Conservation (phyloP, 2,797 vertebrate genomes). For the Australoheros facetus region DNA sequence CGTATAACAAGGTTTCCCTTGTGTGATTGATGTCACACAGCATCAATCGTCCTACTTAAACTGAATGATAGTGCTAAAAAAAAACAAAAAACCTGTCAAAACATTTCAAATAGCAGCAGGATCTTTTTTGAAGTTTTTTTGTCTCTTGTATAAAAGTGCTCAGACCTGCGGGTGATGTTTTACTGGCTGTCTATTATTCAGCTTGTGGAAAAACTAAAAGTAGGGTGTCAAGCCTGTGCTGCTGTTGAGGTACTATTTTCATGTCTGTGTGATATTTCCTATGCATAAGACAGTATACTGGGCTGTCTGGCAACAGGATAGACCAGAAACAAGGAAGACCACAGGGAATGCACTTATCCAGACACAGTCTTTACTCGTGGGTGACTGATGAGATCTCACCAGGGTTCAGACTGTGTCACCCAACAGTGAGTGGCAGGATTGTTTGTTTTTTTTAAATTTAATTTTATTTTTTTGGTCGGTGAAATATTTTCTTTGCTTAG, state of each 20-base stretch:
- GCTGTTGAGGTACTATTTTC: slow-evolving; percentile 71
- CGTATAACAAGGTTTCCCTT: slow-evolving; percentile 29
- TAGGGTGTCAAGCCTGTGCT: slow-evolving; percentile 43
- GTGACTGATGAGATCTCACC: slow-evolving; percentile 52
- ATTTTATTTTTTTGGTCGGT: background rate
- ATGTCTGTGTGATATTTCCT: slow-evolving; percentile 75
- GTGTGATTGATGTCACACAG: slow-evolving; percentile 42
- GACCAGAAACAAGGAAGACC: slow-evolving; percentile 28
- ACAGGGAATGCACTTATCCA: slow-evolving; percentile 30
- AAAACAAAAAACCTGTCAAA: slow-evolving; percentile 17
- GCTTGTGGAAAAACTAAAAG: slow-evolving; percentile 70
- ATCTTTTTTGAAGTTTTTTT: slow-evolving; percentile 29
- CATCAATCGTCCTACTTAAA: slow-evolving; percentile 35
- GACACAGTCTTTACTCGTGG: slow-evolving; percentile 40
- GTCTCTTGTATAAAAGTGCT: slow-evolving; percentile 32
- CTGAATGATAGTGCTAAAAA: slow-evolving; percentile 20
- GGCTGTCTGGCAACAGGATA: slow-evolving; percentile 56
- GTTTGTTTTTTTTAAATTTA: background rate
- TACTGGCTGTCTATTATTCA: slow-evolving; percentile 68
- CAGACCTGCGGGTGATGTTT: slow-evolving; percentile 21
- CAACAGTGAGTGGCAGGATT: slow-evolving; percentile 20
- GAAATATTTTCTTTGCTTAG: slow-evolving; percentile 14
- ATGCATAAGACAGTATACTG: slow-evolving; percentile 44
- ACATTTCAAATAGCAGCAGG: slow-evolving; percentile 10
- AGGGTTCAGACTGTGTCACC: slow-evolving; percentile 45